Base-by-base conservation (phyloP, 1,140 invertebrate genomes). In the Drosophila erecta region DNA sequence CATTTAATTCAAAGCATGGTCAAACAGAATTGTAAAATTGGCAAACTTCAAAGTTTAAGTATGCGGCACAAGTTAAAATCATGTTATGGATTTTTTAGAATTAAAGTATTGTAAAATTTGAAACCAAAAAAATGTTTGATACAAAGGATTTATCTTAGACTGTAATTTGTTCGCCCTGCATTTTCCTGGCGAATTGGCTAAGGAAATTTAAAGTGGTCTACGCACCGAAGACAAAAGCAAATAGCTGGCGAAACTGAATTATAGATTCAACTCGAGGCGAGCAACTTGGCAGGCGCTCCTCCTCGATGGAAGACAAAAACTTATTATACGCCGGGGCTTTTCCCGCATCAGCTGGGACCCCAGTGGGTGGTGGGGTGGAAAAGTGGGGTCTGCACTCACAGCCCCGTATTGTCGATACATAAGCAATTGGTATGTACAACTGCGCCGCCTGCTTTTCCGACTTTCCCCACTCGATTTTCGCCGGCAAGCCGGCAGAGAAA, bases 381-480 rank as follows among this genome's bases (percentile, higher is more conserved):
- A 24, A 24, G 12, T 69, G 54, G 33, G 12, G 17, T 27, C 11
- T 59, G 60, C 17, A 33, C 44, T 38, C 64, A 41, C 40, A 65
- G 46, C 43, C 56, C 69, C 81, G 71, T 81, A 86, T 86, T 86
- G 81, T 77, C 81, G 81, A 86, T 86, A 86, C 79, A 76, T 86
- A 86, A 86, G 81, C 76, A 86, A 86, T 86, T 81, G 81, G 81
- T 86, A 86, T 86, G 81, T 86, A 81, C 81, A 86, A 86, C 81
- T 86, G 81, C 60, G 81, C 67, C 81, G 85, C 69, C 70, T 83
- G 79, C 51, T 22, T 33, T 64, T 44, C 44, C 50, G 14, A 41
- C 10, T 35, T 43, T 20, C 33, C 43, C 43, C 43, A 14, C 27
- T 11, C 27, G 43, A 17, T 44, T 47, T 61, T 55, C 56, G 35